These are phyloP conservation scores for Thymallus thymallus DNA, from an alignment of 2,113 vertebrate genomes.

Conservation along the genomic window DNA sequence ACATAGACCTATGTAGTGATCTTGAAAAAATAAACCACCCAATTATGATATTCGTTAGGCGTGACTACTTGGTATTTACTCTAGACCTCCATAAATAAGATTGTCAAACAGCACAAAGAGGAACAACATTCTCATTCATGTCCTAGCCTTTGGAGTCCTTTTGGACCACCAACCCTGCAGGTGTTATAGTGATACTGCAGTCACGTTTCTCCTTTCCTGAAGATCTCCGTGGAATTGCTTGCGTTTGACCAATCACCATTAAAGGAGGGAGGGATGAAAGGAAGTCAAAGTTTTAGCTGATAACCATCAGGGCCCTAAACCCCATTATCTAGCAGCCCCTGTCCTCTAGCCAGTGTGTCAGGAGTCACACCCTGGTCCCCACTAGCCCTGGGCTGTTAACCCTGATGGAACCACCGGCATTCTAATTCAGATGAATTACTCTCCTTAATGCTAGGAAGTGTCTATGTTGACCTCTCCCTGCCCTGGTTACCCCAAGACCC, in stretches of 20 bases:
- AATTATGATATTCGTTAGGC: conserved; percentile 48
- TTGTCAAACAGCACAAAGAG: conserved; percentile 52
- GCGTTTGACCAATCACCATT: conserved; percentile 68
- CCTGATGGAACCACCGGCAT: conserved; percentile 65
- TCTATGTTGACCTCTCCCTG: conserved; percentile 74
- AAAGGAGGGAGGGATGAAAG: conserved; percentile 41
- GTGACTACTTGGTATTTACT: conserved; percentile 45
- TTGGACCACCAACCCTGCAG: conserved; percentile 24
- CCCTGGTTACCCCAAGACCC: conserved; percentile 68
- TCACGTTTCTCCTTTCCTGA: conserved; percentile 50
- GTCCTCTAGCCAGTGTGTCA: conserved; percentile 67
- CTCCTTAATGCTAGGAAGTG: conserved; percentile 73
- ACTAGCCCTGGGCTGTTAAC: conserved; percentile 72
- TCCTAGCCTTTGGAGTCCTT: conserved; percentile 40
- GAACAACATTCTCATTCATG: conserved; percentile 53
- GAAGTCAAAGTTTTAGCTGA: conserved; percentile 63
- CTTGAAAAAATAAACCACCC: conserved; percentile 41
- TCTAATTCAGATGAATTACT: conserved; percentile 78
- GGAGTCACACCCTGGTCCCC: conserved; percentile 74
- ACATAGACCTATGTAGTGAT: conserved; percentile 29
- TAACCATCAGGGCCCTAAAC: conserved; percentile 78
- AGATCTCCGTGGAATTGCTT: conserved; percentile 59
- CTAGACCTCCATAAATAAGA: conserved; percentile 50
- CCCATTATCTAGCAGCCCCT: conserved; percentile 70
- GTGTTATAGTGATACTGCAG: conserved; percentile 56